Percentiles rank a stretch among this genome's conserved stretches.
phyloP scores from a whole-genome alignment of 2,888 invertebrate species.

The Syrista parreyssii region DNA sequence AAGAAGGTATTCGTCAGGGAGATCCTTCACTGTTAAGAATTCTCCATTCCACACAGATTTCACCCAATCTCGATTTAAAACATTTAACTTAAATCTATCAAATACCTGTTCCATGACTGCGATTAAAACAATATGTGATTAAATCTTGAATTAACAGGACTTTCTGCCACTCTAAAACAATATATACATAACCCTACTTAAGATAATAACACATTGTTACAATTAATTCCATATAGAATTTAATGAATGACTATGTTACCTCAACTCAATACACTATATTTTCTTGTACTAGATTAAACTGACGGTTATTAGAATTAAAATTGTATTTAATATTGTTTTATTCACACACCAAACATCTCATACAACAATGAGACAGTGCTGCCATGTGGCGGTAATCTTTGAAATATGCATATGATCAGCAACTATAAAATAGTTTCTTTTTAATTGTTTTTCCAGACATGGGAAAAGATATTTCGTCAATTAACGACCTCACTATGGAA shows the following conservation, averaged over 20 bases:
- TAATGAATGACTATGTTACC: background rate
- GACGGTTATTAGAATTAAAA: background rate
- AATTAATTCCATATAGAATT: background rate
- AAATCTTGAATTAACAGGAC: background rate
- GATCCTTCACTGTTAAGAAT: slow-evolving; percentile 69
- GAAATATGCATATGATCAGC: background rate
- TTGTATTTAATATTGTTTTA: background rate
- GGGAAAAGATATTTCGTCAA: slow-evolving; percentile 44
- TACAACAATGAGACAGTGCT: background rate
- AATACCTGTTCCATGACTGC: slow-evolving; percentile 53
- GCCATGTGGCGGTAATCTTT: slow-evolving; percentile 2
- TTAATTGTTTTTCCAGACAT: slow-evolving; percentile 43
- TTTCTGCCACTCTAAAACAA: background rate
- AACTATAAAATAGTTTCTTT: background rate
- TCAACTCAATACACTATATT: background rate
- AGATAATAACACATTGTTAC: background rate
- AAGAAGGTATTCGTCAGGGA: slow-evolving; percentile 67
- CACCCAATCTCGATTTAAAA: slow-evolving; percentile 70
- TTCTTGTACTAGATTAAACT: background rate
- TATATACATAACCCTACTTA: background rate
- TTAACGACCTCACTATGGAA: slow-evolving; percentile 46
- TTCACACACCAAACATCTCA: background rate
- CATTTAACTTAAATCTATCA: slow-evolving; percentile 60
- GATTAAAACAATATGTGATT: background rate
- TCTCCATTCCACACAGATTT: slow-evolving; percentile 70